phyloP scores from a whole-genome alignment of 92 coral and sea anemone species.

The Paragorgia papillata region DNA sequence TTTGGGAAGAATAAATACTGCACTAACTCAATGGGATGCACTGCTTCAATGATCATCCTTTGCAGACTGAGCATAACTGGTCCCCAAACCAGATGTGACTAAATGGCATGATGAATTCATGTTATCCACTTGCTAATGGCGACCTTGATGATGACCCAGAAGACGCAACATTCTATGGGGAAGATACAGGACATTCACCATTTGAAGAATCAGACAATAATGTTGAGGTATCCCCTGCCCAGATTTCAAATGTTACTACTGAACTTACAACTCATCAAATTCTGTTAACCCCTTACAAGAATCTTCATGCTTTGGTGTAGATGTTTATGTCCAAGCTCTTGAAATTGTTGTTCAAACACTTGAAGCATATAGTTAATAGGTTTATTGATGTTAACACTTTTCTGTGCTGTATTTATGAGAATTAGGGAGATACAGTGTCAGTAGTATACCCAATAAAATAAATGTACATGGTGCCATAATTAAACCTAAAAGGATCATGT shows the following conservation, averaged over 20 bases:
- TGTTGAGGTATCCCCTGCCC: constrained; percentile 1
- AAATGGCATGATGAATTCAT: constrained; percentile 41
- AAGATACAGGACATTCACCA: too few relatives aligned
- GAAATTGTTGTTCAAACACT: constrained; percentile 62
- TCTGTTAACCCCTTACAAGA: too few relatives aligned
- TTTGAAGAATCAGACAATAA: too few relatives aligned
- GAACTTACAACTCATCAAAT: constrained; percentile 53
- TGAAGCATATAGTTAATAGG: constrained; percentile 39
- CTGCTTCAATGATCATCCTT: constrained; percentile 43
- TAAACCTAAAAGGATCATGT: too few relatives aligned
- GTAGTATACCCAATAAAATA: too few relatives aligned
- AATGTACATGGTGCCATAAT: too few relatives aligned
- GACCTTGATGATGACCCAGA: constrained; percentile 41
- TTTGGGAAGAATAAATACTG: constrained; percentile 34
- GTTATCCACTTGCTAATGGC: constrained; percentile 25
- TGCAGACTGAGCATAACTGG: constrained; percentile 39
- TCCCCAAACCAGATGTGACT: constrained; percentile 43
- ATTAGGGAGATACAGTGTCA: too few relatives aligned
- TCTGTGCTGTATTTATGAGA: too few relatives aligned
- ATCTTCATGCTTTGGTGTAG: too few relatives aligned
- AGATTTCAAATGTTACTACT: constrained; percentile 28
- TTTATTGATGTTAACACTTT: too few relatives aligned
- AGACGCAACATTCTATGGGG: too few relatives aligned
- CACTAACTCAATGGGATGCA: constrained; percentile 23
- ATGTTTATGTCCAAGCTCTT: constrained; percentile 59